phyloP scores from a whole-genome alignment of 2,888 invertebrate genomes.

The Epistrophe eligans region DNA sequence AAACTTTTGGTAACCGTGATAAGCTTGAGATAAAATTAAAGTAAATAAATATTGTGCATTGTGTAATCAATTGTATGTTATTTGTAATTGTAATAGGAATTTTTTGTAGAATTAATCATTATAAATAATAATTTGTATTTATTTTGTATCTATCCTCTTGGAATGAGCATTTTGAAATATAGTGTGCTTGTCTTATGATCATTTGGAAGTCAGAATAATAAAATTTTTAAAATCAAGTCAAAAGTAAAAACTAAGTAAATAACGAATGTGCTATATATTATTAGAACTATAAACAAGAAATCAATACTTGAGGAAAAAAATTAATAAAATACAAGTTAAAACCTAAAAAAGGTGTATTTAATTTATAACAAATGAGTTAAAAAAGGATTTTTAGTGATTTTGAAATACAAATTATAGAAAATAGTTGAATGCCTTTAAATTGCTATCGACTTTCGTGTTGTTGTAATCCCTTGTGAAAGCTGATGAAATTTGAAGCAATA shows the following conservation, averaged over 20 bases:
- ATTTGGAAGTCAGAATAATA: conserved; percentile 29
- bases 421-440: too few species aligned
- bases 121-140: conserved; percentile 60
- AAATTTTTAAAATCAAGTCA: conserved; percentile 12
- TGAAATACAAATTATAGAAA: too few species aligned
- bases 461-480: too few species aligned
- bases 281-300: conserved; percentile 47
- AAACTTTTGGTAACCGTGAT: conserved; percentile 69
- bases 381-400: too few species aligned
- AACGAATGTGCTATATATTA: conserved; percentile 65
- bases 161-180: conserved; percentile 56
- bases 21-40: conserved; percentile 60
- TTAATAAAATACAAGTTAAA: conserved; percentile 58
- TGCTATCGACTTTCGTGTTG: too few species aligned
- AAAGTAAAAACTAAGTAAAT: conserved; percentile 39
- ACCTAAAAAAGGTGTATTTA: not conserved
- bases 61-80: conserved; percentile 70
- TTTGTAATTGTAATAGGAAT: conserved; percentile 62
- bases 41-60: conserved; percentile 61
- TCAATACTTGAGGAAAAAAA: conserved; percentile 51
- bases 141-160: conserved; percentile 67
- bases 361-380: not conserved
- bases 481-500: too few species aligned
- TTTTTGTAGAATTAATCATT: conserved; percentile 60
- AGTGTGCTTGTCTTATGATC: conserved; percentile 55